Base-by-base conservation (phyloP, 2,797 vertebrate genomes). In the Lophotriccus pileatus region DNA sequence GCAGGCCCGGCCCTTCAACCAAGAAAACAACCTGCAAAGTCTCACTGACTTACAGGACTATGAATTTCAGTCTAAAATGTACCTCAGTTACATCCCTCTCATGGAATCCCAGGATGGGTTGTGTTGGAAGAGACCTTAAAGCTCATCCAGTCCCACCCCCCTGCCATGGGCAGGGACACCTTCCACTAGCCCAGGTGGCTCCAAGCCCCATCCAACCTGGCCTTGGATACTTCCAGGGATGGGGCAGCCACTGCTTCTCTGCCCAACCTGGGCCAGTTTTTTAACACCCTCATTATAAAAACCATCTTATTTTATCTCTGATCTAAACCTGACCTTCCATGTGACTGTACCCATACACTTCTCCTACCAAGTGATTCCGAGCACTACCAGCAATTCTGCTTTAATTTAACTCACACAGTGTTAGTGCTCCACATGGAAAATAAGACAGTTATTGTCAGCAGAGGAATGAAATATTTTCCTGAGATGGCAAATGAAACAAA, bases 331-430 rank as follows among this genome's bases (percentile, higher is more conserved):
- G 64, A 76, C 58, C 76, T 58, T 76, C 55, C 55, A 32, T 8
- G 46, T 24, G 52, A 78, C 30, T 39, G 16, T 77, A 86, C 55
- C 60, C 64, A 81, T 76, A 89, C 17, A 25, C 22, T 36, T 9
- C 73, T 92, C 64, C 75, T 87, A 72, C 87, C 32, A 58, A 78
- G 87, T 19, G 62, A 90, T 90, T 90, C 21, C 58, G 74, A 94
- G 60, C 58, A 73, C 55, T 67, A 37, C 58, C 27, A 59, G 90
- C 66, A 96, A 92, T 87, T 92, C 55, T 66, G 46, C 84, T 96
- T 94, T 91, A 78, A 92, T 90, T 93, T 87, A 56, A 80, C 77
- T 90, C 66, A 76, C 36, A 82, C 62, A 56, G 74, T 36, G 68
- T 80, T 89, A 95, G 41, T 4, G 32, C 12, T 70, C 49, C 50